Evolutionary conservation across 2,113 vertebrate species (phyloP).

Genomic region (Bubo scandiacus): DNA sequence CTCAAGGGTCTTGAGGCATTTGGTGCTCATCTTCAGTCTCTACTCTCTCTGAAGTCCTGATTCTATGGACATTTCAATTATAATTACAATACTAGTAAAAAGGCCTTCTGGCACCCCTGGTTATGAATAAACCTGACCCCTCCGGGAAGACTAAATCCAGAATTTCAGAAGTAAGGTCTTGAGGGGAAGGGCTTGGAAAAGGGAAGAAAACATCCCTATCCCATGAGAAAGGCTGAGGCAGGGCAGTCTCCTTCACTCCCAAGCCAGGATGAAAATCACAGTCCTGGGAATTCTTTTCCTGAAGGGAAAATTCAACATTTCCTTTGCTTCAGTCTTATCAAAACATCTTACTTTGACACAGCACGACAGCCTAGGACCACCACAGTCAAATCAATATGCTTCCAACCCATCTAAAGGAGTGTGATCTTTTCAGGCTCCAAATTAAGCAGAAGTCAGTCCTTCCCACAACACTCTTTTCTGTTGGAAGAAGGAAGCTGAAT

Average conservation of each 20-base stretch:
- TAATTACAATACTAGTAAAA: not conserved
- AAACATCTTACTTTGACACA: not conserved
- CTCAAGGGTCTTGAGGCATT: not conserved
- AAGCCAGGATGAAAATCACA: not conserved
- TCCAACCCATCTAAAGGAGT: not conserved
- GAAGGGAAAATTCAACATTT: conserved; percentile 12
- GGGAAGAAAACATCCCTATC: not conserved
- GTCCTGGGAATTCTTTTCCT: not conserved
- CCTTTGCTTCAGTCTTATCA: not conserved
- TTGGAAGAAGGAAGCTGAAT: accelerated
- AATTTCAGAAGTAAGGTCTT: not conserved
- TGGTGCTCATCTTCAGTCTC: not conserved
- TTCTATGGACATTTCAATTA: not conserved
- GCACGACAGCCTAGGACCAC: not conserved
- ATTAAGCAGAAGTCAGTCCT: not conserved
- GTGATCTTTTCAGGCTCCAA: conserved; percentile 26
- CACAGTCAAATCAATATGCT: conserved; percentile 48
- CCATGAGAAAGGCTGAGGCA: not conserved
- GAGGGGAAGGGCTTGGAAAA: not conserved
- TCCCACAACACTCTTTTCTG: not conserved
- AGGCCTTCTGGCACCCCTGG: not conserved
- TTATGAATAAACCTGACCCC: not conserved
- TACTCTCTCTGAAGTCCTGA: not conserved
- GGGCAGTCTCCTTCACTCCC: not conserved
- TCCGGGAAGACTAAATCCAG: not conserved